phyloP scores from a whole-genome alignment of 2,113 vertebrate genomes.

The Takifugu bimaculatus region DNA sequence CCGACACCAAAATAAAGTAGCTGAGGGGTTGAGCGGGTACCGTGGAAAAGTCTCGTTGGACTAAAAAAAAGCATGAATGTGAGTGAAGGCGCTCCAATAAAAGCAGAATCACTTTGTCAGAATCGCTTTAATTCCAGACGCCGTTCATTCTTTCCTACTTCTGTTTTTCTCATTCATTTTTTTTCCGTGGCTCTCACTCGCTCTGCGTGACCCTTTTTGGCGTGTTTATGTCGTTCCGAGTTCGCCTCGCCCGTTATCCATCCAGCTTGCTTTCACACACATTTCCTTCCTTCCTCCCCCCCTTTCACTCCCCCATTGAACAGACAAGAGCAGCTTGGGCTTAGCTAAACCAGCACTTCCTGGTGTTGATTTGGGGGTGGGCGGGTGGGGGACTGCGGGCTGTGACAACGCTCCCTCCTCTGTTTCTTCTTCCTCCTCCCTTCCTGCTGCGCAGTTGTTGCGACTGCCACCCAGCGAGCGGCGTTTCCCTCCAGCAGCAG shows the following conservation, averaged over 20 bases:
- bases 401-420: constrained; percentile 37
- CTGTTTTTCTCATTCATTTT: too few relatives aligned
- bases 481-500: constrained; percentile 60
- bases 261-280: constrained; percentile 14
- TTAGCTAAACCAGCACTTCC: constrained; percentile 66
- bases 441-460: constrained; percentile 68
- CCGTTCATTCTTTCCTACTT: too few relatives aligned
- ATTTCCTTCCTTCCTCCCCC: constrained; percentile 24
- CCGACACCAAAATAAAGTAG: too few relatives aligned
- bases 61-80: too few relatives aligned
- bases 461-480: constrained; percentile 63
- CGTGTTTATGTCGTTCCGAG: constrained; percentile 11
- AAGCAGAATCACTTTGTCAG: too few relatives aligned
- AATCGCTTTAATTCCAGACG: too few relatives aligned
- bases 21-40: too few relatives aligned
- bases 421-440: constrained; percentile 21
- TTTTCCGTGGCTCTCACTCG: background rate
- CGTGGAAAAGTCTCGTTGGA: too few relatives aligned
- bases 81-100: too few relatives aligned
- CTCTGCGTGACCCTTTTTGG: background rate
- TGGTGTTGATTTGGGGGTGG: constrained; percentile 61
- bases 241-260: constrained; percentile 19
- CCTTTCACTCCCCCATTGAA: constrained; percentile 32
- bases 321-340: constrained; percentile 54
- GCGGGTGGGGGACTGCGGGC: constrained; percentile 57